Evolutionary conservation across 2,888 invertebrate species (phyloP).

Genomic region (Hetaerina titia): DNA sequence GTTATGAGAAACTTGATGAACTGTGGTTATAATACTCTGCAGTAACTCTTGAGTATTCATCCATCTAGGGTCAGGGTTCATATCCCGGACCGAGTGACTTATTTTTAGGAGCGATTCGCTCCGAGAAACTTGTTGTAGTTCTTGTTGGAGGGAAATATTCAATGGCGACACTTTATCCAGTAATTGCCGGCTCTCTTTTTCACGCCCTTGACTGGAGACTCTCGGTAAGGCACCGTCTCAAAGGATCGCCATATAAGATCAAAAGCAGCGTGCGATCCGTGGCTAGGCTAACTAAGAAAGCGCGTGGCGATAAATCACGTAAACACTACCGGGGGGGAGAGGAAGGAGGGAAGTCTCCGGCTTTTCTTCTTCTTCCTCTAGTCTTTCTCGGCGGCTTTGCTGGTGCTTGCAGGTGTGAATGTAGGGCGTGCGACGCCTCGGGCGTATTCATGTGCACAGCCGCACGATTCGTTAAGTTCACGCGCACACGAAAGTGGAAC

Average conservation of each 20-base stretch:
- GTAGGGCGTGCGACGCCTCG: not conserved
- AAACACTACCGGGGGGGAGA: not conserved
- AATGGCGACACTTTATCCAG: not conserved
- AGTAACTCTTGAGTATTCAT: not conserved
- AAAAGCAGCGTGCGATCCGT: not conserved
- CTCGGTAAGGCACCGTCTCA: not conserved
- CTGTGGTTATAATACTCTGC: too few relatives aligned
- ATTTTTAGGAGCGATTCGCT: not conserved
- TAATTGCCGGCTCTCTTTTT: not conserved
- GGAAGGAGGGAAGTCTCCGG: not conserved
- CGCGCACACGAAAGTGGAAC: not conserved
- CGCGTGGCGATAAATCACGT: not conserved
- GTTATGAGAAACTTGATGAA: too few relatives aligned
- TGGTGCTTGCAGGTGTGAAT: not conserved
- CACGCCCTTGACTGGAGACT: not conserved
- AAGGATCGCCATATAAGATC: conserved; percentile 12
- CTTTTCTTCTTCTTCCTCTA: not conserved
- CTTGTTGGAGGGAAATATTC: not conserved
- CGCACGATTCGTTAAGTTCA: not conserved
- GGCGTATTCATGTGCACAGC: not conserved
- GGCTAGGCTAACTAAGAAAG: not conserved
- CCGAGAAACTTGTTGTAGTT: not conserved
- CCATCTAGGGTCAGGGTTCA: not conserved
- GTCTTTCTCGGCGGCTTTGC: not conserved
- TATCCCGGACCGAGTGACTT: not conserved